Percentiles rank a stretch among this genome's conserved stretches.
phyloP scores from a whole-genome alignment of 2,797 vertebrate species.

The Megaceryle alcyon region DNA sequence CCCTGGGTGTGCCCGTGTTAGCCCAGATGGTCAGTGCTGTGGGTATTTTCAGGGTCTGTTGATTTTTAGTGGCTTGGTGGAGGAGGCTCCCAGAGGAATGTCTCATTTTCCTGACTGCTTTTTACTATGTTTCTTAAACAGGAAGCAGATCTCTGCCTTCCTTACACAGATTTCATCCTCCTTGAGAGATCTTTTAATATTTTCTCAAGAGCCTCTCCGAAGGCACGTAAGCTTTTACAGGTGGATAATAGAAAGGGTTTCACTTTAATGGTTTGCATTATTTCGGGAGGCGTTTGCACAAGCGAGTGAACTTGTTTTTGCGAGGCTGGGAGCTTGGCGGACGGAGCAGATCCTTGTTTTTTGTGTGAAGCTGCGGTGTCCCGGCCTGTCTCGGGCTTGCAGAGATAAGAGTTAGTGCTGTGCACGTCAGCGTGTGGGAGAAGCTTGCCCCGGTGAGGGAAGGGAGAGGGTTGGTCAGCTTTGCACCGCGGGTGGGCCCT shows the following conservation, averaged over 20 bases:
- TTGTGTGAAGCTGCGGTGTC: not conserved
- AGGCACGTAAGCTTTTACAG: not conserved
- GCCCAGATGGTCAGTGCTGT: not conserved
- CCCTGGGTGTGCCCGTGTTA: not conserved
- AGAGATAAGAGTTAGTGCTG: not conserved
- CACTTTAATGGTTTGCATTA: not conserved
- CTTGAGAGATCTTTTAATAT: not conserved
- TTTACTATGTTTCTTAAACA: not conserved
- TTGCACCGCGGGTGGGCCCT: not conserved
- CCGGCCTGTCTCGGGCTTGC: not conserved
- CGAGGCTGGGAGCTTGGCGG: not conserved
- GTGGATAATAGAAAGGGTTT: not conserved
- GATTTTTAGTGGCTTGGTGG: not conserved
- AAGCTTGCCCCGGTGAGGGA: not conserved
- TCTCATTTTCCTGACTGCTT: not conserved
- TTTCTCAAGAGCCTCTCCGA: slow-evolving; percentile 4
- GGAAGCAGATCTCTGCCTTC: not conserved
- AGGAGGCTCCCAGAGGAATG: not conserved
- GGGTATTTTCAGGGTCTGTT: not conserved
- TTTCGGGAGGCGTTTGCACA: not conserved
- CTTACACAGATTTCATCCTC: not conserved
- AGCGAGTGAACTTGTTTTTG: not conserved
- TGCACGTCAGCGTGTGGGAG: not conserved
- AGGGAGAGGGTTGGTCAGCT: not conserved
- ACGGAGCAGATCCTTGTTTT: not conserved